Conservation (phyloP, 2,888 invertebrate species). For the Coecobrya sp. region DNA sequence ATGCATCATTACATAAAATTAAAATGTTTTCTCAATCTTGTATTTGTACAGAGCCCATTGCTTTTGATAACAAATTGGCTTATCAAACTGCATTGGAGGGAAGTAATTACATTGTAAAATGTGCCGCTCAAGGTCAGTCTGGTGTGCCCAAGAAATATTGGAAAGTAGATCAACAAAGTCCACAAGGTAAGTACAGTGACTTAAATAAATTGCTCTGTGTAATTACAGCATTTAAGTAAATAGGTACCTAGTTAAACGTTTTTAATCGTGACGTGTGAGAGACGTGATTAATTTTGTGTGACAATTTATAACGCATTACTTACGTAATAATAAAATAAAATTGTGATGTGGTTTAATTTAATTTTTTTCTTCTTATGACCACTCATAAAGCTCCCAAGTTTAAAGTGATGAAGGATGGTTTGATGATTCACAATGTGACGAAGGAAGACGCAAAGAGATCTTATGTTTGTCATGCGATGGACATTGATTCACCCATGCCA, state of each 20-base stretch:
- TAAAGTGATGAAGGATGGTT: constrained; percentile 83
- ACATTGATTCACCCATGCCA: constrained; percentile 83
- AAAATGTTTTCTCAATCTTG: background rate
- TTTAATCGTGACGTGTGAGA: background rate
- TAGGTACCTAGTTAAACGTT: background rate
- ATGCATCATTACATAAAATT: background rate
- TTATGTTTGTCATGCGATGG: constrained; percentile 83
- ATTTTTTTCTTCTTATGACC: too few species aligned
- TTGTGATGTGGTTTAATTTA: constrained; percentile 10
- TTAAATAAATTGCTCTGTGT: background rate
- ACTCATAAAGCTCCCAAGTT: constrained; percentile 79
- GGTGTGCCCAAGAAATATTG: constrained; percentile 82
- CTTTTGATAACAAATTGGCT: constrained; percentile 81
- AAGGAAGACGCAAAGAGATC: constrained; percentile 74
- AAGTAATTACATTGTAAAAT: constrained; percentile 78
- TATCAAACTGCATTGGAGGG: constrained; percentile 83
- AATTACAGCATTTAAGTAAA: background rate
- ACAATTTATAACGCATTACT: background rate
- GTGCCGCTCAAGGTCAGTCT: constrained; percentile 82
- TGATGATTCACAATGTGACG: constrained; percentile 81
- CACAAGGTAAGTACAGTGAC: constrained; percentile 74
- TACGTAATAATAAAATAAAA: background rate
- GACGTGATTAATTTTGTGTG: background rate
- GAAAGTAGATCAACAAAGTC: constrained; percentile 83
- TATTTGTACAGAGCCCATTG: constrained; percentile 79